A percentile compares a stretch with the other conserved stretches of the same genome.
These are phyloP conservation scores for Alca torda DNA, from an alignment of 2,797 vertebrate genomes.

Conservation along the genomic window DNA sequence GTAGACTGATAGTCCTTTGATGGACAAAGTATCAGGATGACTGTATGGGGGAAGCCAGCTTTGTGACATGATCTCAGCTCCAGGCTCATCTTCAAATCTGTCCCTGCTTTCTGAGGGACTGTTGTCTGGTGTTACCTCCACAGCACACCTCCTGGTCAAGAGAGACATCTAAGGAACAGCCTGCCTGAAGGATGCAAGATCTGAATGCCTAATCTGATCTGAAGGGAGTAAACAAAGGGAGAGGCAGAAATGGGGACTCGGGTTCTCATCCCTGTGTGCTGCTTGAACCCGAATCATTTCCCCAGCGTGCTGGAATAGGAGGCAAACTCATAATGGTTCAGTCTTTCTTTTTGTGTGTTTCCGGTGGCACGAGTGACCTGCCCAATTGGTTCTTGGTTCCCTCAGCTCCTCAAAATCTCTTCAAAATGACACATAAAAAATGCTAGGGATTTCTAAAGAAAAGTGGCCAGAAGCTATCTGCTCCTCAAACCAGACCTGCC, in stretches of 20 bases:
- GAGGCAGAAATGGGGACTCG: background rate
- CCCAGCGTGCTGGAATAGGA: background rate
- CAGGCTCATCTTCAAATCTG: background rate
- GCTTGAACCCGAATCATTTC: background rate
- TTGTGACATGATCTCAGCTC: background rate
- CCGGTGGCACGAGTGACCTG: background rate
- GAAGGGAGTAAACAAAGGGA: background rate
- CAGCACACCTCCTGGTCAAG: background rate
- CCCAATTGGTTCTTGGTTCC: background rate
- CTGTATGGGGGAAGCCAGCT: background rate
- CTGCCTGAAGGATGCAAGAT: background rate
- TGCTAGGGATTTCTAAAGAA: background rate
- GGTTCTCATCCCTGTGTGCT: background rate
- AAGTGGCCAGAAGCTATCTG: background rate
- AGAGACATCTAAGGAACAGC: background rate
- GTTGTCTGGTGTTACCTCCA: background rate
- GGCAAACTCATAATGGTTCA: background rate
- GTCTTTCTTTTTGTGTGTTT: background rate
- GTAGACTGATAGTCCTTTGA: background rate
- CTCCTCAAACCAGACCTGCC: background rate
- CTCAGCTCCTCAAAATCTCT: background rate
- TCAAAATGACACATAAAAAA: background rate
- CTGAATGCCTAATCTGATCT: background rate
- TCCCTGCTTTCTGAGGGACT: fast-evolving
- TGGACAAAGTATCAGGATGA: background rate